Evolutionary conservation across 2,888 invertebrate genomes (phyloP).

Genomic region (Artemia sinica): DNA sequence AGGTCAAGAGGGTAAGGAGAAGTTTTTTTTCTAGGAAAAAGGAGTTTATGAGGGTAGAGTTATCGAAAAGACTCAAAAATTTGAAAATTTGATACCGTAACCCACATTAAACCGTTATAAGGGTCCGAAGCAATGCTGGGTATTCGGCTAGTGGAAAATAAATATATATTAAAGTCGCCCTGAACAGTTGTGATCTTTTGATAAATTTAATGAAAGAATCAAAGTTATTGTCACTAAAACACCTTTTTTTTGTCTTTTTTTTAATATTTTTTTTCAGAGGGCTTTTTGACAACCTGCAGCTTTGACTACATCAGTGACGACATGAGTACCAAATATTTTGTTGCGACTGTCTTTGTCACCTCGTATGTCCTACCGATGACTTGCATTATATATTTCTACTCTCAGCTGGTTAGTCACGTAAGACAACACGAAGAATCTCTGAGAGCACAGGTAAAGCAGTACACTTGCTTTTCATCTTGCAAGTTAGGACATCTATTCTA

Average conservation of each 20-base stretch:
- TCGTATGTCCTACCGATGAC: conserved; percentile 48
- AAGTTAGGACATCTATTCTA: too few relatives aligned
- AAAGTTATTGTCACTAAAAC: not conserved
- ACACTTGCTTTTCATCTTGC: too few relatives aligned
- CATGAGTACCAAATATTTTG: conserved; percentile 45
- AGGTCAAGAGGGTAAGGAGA: too few relatives aligned
- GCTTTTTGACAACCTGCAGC: conserved; percentile 53
- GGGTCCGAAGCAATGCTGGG: too few relatives aligned
- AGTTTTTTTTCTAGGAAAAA: too few relatives aligned
- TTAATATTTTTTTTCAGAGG: conserved; percentile 38
- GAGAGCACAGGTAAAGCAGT: conserved; percentile 33
- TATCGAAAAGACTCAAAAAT: too few relatives aligned
- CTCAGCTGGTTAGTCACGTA: conserved; percentile 46
- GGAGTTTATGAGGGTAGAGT: too few relatives aligned
- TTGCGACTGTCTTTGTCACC: conserved; percentile 46
- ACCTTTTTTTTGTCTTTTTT: not conserved
- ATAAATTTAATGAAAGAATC: not conserved
- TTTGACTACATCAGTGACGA: conserved; percentile 50
- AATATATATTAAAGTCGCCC: not conserved
- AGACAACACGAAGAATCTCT: conserved; percentile 48
- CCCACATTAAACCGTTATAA: too few relatives aligned
- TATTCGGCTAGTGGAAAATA: not conserved
- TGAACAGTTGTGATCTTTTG: not conserved
- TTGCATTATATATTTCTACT: conserved; percentile 46
- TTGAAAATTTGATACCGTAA: too few relatives aligned